Evolutionary conservation across 2,113 vertebrate genomes (phyloP).

Genomic region (Oreocharis arfaki): DNA sequence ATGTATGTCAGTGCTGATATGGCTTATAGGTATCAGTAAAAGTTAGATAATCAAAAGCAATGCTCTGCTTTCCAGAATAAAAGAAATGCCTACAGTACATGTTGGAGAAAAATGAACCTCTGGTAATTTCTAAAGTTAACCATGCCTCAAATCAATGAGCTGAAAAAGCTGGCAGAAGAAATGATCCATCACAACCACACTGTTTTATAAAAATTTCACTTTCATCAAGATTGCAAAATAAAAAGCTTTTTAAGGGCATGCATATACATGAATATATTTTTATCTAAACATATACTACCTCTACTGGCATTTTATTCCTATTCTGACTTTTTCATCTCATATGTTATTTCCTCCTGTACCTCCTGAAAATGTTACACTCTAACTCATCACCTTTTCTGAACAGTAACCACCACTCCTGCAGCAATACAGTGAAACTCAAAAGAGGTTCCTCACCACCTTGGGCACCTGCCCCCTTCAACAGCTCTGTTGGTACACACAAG

Average conservation of each 20-base stretch:
- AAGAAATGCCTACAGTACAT: background rate
- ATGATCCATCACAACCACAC: background rate
- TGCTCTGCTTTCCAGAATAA: background rate
- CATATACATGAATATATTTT: background rate
- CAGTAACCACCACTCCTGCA: background rate
- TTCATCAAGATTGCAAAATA: background rate
- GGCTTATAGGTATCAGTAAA: background rate
- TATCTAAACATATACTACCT: background rate
- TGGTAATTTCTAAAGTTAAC: background rate
- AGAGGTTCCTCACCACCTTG: background rate
- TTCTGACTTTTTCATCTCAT: background rate
- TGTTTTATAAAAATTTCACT: background rate
- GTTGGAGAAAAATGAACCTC: background rate
- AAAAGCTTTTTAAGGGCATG: background rate
- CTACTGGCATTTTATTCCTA: background rate
- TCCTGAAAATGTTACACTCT: background rate
- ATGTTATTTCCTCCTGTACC: background rate
- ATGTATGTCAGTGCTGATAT: background rate
- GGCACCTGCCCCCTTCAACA: background rate
- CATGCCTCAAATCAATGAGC: background rate
- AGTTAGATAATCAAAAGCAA: constrained; percentile 4
- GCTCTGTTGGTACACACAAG: background rate
- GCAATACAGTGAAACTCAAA: background rate
- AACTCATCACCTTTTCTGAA: background rate
- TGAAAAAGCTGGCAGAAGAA: background rate